These are phyloP conservation scores for Pinna nobilis DNA, from an alignment of 1,140 invertebrate genomes.

Conservation along the genomic window DNA sequence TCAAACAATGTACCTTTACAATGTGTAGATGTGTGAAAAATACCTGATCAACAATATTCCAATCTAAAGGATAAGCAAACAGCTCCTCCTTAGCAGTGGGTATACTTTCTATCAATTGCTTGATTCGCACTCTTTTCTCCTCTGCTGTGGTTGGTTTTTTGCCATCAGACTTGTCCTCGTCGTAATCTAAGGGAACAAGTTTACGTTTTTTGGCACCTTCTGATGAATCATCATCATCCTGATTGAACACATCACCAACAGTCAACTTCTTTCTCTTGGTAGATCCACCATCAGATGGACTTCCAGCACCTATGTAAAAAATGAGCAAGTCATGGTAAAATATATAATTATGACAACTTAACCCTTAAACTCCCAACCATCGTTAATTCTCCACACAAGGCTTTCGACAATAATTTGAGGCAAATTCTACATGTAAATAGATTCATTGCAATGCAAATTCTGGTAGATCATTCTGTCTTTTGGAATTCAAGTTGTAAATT, in stretches of 20 bases:
- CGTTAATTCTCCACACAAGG: too few species aligned
- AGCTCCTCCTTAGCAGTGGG: conserved; percentile 97
- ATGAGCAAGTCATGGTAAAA: background rate
- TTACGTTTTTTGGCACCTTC: conserved; percentile 84
- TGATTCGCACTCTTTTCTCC: conserved; percentile 97
- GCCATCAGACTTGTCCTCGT: conserved; percentile 75
- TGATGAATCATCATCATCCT: conserved; percentile 86
- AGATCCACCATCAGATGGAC: conserved; percentile 43
- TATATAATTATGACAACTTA: background rate
- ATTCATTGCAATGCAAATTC: too few species aligned
- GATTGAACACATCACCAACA: conserved; percentile 93
- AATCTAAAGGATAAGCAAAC: conserved; percentile 95
- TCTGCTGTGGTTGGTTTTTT: conserved; percentile 77
- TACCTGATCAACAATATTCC: conserved; percentile 89
- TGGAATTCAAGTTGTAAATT: too few species aligned
- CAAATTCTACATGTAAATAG: background rate
- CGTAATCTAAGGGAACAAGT: conserved; percentile 84
- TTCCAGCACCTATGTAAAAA: conserved; percentile 38
- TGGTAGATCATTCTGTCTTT: too few species aligned
- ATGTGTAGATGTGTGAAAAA: too few species aligned
- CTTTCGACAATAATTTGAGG: background rate
- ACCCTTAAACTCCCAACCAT: too few species aligned
- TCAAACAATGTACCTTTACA: too few species aligned
- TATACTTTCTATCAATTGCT: conserved; percentile 98
- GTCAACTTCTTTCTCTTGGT: conserved; percentile 84